Evolutionary conservation across 1,140 invertebrate genomes (phyloP).

Genomic region (Diachasmimorpha longicaudata): DNA sequence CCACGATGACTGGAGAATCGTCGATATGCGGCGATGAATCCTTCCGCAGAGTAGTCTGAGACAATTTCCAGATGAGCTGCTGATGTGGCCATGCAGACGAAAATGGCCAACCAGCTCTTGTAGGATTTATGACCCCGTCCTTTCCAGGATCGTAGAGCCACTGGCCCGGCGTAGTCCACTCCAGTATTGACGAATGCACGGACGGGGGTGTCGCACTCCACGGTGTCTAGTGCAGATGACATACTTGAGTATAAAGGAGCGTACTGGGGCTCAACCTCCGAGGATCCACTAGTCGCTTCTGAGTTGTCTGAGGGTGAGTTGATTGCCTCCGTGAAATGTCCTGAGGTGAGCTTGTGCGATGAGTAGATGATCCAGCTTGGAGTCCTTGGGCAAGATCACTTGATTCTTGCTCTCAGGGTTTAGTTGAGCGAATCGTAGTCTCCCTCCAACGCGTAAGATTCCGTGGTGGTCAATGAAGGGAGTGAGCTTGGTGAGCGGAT

Average conservation of each 20-base stretch:
- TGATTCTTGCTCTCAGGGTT: conserved; percentile 27
- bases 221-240: conserved; percentile 21
- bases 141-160: conserved; percentile 36
- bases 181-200: conserved; percentile 39
- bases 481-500: not conserved
- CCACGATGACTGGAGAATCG: conserved; percentile 30
- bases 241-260: conserved; percentile 29
- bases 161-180: conserved; percentile 50
- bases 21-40: conserved; percentile 14
- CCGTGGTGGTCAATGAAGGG: not conserved
- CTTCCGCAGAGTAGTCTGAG: not conserved
- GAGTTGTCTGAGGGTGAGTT: conserved; percentile 33
- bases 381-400: conserved; percentile 34
- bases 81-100: conserved; percentile 14
- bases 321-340: conserved; percentile 41
- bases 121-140: conserved; percentile 16
- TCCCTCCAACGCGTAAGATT: not conserved
- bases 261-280: conserved; percentile 21
- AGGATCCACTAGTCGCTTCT: conserved; percentile 40
- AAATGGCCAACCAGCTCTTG: conserved; percentile 22
- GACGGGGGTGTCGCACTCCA: conserved; percentile 21
- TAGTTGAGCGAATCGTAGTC: conserved; percentile 8
- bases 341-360: conserved; percentile 39
- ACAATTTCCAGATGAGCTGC: conserved; percentile 4
- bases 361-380: conserved; percentile 31